Conservation (phyloP, 1,140 invertebrate species). For the Drosophila eugracilis region DNA sequence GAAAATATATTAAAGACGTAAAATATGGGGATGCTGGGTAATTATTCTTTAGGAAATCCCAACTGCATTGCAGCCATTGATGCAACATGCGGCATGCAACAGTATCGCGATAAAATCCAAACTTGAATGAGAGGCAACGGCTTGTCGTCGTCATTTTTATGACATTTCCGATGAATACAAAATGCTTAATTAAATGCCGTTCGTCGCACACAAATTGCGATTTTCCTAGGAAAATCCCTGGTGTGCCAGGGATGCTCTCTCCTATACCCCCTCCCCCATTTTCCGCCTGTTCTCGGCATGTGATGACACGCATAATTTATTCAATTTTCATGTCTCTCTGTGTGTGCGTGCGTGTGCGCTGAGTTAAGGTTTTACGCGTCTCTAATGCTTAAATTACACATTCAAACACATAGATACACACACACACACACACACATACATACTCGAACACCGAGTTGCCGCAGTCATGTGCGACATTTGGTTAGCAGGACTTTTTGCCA, state of each 20-base stretch:
- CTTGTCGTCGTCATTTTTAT: slow-evolving; percentile 66
- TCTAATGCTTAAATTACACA: slow-evolving; percentile 83
- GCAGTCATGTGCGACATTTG: slow-evolving; percentile 81
- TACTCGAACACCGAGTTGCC: slow-evolving; percentile 46
- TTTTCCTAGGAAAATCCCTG: slow-evolving; percentile 11
- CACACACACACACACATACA: slow-evolving; percentile 25
- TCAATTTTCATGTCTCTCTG: slow-evolving; percentile 68
- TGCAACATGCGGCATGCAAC: background rate
- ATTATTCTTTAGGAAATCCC: slow-evolving; percentile 32
- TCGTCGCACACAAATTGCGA: slow-evolving; percentile 65
- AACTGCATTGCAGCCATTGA: slow-evolving; percentile 46
- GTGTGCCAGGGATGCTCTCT: background rate
- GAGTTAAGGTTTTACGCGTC: slow-evolving; percentile 74
- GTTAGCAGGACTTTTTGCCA: slow-evolving; percentile 61
- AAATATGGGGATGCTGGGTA: slow-evolving; percentile 3
- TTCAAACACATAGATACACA: slow-evolving; percentile 57
- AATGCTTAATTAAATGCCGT: slow-evolving; percentile 80
- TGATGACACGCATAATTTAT: slow-evolving; percentile 84
- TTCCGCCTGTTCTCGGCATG: slow-evolving; percentile 52
- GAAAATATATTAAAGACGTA: slow-evolving; percentile 6
- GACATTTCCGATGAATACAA: slow-evolving; percentile 83
- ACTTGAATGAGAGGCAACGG: background rate
- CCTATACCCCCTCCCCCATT: too few species aligned
- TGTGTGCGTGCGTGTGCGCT: slow-evolving; percentile 20
- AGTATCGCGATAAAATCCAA: background rate